phyloP scores from a whole-genome alignment of 2,797 vertebrate species.

The Sitta carolinensis region DNA sequence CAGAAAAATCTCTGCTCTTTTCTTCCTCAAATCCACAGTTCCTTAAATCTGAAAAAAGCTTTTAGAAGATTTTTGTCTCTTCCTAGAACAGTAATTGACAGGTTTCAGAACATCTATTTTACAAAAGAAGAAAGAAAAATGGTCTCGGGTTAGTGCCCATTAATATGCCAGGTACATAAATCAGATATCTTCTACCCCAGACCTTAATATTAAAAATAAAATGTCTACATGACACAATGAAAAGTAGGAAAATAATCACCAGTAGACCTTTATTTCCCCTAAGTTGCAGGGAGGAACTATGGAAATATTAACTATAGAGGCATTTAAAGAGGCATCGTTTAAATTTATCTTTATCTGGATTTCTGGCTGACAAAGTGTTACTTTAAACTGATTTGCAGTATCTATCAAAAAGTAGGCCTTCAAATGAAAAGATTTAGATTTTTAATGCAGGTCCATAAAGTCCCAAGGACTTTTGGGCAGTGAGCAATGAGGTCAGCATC shows the following conservation, averaged over 20 bases:
- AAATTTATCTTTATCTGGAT: constrained; percentile 68
- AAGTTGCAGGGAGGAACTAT: constrained; percentile 11
- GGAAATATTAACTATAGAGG: constrained; percentile 60
- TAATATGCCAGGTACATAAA: constrained; percentile 72
- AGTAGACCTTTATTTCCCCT: constrained; percentile 43
- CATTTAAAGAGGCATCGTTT: constrained; percentile 54
- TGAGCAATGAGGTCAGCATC: constrained; percentile 19
- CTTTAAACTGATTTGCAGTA: constrained; percentile 68
- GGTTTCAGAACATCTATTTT: constrained; percentile 50
- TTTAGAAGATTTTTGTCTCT: constrained; percentile 28
- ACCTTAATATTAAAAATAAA: constrained; percentile 59
- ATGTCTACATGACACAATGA: constrained; percentile 33
- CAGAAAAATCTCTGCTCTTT: not conserved
- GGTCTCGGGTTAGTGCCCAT: constrained; percentile 54
- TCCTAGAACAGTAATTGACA: constrained; percentile 54
- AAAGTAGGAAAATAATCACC: constrained; percentile 68
- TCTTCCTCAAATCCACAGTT: constrained; percentile 11
- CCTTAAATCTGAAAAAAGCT: constrained; percentile 25
- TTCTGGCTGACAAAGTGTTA: constrained; percentile 70
- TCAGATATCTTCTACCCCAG: constrained; percentile 50
- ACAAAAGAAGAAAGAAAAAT: constrained; percentile 65
- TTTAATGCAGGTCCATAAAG: constrained; percentile 55
- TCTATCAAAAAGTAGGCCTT: constrained; percentile 59
- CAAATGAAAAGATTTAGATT: constrained; percentile 62
- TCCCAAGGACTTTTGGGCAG: constrained; percentile 63